Evolutionary conservation across 2,888 invertebrate genomes (phyloP), one percentile per base, ranked within the genome.

Genomic region (Scaeva pyrastri): DNA sequence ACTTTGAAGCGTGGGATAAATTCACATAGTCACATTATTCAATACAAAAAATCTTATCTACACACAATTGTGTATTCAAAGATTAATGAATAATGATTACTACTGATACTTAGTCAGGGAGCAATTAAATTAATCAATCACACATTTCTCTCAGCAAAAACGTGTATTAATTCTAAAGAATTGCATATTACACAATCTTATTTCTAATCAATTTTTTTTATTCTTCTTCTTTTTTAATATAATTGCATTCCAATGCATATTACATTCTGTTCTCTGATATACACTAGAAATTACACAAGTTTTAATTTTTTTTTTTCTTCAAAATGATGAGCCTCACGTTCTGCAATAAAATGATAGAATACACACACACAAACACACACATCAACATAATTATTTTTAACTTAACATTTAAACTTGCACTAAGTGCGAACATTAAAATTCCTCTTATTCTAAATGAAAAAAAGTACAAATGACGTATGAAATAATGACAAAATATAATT

Each of bases 201-300:
- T 48, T 62, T 48, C 2, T 39, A 14, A 60, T 21, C 10, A n/a
- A n/a, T 21, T 39, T 39, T 12, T 39, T 56, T 31, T 11, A 36
- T 6, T 14, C 14, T 12, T 58, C 23, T 31, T 45, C 23, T 48
- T 41, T 55, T 48, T 31, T 19, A n/a, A 45, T 23, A 2, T 58
- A 75, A 72, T 68, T 66, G 58, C 84, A 76, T 84, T 84, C 84
- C 84, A 48, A 76, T 80, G 84, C 71, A 75, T 74, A 26, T 70
- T 23, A 21, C 26, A 16, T 26, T n/a, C 10, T 36, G 39, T 60
- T 7, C 19, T 23, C 52, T 62, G 26, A 23, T 23, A 26, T 26
- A n/a, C n/a, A n/a, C n/a, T n/a, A 31, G 36, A 26, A 68, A 52
- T 60, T 50, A 23, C 43, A 66, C 58, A 58, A 23, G 26, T 26